These are phyloP conservation scores for Nothocercus julius DNA, from an alignment of 2,113 vertebrate genomes.

Conservation along the genomic window DNA sequence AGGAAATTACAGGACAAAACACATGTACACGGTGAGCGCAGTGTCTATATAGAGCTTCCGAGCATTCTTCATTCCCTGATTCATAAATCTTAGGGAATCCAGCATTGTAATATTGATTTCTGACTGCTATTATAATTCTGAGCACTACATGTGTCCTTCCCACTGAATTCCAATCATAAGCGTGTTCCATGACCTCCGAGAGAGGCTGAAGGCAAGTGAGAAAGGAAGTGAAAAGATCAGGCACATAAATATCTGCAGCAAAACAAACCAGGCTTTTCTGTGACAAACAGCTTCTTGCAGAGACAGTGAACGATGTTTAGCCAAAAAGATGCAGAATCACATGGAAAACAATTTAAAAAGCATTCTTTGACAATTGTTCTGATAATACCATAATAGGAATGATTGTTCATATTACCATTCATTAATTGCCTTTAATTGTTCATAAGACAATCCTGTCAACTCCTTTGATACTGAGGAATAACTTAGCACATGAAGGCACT, in stretches of 20 bases:
- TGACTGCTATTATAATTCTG: conserved; percentile 1
- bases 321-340: neutral
- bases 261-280: neutral
- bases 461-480: neutral
- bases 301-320: neutral
- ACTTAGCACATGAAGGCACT: neutral
- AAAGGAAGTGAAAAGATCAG: neutral
- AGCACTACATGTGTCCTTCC: neutral
- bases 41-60: neutral
- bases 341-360: neutral
- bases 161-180: neutral
- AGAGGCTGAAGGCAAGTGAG: neutral
- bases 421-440: too few species aligned
- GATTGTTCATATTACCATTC: neutral
- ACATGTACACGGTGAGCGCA: rapidly evolving
- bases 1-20: neutral
- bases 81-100: neutral
- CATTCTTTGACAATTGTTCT: neutral
- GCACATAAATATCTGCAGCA: neutral
- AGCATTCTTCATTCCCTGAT: neutral
- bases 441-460: neutral
- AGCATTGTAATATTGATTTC: conserved; percentile 4
- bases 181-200: neutral
- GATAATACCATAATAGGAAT: neutral
- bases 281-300: neutral